Conservation (phyloP, 2,797 vertebrate genomes). For the Setipinna tenuifilis region DNA sequence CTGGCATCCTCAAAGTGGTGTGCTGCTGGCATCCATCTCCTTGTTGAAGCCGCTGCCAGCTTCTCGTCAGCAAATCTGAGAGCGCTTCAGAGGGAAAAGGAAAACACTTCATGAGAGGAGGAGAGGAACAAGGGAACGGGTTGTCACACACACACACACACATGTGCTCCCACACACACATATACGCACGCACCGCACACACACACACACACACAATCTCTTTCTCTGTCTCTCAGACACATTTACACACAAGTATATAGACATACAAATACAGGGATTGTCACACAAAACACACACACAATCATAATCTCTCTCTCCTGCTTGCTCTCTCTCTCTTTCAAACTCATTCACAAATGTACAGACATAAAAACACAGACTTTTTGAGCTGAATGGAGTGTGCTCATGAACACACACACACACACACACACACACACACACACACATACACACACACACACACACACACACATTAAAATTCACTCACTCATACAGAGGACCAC, state of each 20-base stretch:
- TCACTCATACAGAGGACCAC: constrained; percentile 54
- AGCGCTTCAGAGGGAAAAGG: constrained; percentile 37
- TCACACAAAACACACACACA: neutral
- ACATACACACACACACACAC: constrained; percentile 33
- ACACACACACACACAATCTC: neutral
- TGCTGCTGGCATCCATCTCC: constrained; percentile 38
- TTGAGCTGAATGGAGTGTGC: no score
- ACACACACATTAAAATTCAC: constrained; percentile 19
- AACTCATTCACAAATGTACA: neutral
- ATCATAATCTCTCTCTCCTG: neutral
- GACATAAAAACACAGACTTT: no score
- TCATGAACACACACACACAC: neutral
- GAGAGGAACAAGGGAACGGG: no score
- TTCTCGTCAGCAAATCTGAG: constrained; percentile 46
- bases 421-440: constrained; percentile 17
- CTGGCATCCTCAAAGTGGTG: neutral
- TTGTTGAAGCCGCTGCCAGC: constrained; percentile 46
- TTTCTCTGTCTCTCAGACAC: no score
- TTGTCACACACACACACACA: neutral
- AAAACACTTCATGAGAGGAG: no score
- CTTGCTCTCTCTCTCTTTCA: no score
- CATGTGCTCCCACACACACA: neutral
- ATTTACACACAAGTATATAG: no score
- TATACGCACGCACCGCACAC: constrained; percentile 34
- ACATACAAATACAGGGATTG: no score